A percentile compares a stretch with the other conserved stretches of the same genome.
These are phyloP conservation scores for Cerastis rubricosa DNA, from an alignment of 2,888 invertebrate genomes.

Conservation along the genomic window DNA sequence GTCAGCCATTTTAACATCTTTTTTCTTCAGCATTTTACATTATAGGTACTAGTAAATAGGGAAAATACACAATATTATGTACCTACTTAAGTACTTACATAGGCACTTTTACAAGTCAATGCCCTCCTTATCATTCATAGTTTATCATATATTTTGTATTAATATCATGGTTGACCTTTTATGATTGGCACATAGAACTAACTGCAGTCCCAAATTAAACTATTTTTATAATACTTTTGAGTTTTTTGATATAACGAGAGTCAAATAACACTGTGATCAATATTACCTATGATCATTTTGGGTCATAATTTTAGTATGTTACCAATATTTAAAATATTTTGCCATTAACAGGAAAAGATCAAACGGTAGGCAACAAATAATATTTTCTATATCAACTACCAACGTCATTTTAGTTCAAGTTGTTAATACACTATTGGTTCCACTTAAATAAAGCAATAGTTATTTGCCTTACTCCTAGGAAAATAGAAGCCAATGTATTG, in stretches of 20 bases:
- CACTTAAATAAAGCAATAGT: too few species aligned
- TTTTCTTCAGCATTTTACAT: background rate
- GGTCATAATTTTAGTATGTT: background rate
- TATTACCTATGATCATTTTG: background rate
- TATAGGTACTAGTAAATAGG: background rate
- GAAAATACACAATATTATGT: background rate
- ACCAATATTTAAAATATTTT: background rate
- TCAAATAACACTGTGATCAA: background rate
- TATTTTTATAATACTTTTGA: background rate
- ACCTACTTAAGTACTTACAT: background rate
- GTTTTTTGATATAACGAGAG: background rate
- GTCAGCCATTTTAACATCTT: background rate
- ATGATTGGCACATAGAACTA: constrained; percentile 4
- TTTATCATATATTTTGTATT: constrained; percentile 32
- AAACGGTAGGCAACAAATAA: background rate
- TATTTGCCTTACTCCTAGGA: too few species aligned
- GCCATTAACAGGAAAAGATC: background rate
- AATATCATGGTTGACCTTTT: constrained; percentile 27
- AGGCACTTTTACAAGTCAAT: constrained; percentile 27
- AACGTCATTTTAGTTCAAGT: background rate
- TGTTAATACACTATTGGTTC: background rate
- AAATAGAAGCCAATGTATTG: background rate
- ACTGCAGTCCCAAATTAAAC: background rate
- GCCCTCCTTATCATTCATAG: constrained; percentile 33
- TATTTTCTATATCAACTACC: background rate